A percentile compares a stretch with the other conserved stretches of the same genome.
These are phyloP conservation scores for Acronicta psi DNA, from an alignment of 2,888 invertebrate genomes.

Conservation along the genomic window DNA sequence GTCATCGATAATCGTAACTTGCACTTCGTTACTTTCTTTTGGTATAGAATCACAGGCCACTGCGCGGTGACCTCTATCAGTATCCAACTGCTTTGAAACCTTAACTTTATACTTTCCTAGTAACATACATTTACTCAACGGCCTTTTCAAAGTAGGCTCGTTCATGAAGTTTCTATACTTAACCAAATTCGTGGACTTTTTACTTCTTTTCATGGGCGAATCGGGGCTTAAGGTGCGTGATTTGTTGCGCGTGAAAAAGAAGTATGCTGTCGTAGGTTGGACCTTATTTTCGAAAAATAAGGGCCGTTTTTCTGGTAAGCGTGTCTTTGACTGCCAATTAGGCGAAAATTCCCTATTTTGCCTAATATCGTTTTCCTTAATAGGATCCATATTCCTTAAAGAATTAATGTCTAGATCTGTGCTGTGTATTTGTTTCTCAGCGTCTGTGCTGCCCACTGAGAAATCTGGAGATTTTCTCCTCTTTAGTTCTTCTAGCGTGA, in stretches of 20 bases:
- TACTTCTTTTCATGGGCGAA: slow-evolving; percentile 71
- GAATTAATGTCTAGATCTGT: slow-evolving; percentile 69
- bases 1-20: slow-evolving; percentile 56
- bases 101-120: slow-evolving; percentile 65
- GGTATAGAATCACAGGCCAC: slow-evolving; percentile 48
- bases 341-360: slow-evolving; percentile 9
- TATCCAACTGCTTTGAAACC: slow-evolving; percentile 35
- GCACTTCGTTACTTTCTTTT: slow-evolving; percentile 56
- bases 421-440: slow-evolving; percentile 69
- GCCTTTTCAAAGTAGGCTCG: slow-evolving; percentile 73
- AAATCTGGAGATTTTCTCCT: slow-evolving; percentile 51
- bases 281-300: slow-evolving; percentile 44
- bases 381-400: slow-evolving; percentile 42
- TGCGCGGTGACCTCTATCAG: slow-evolving; percentile 22
- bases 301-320: slow-evolving; percentile 13
- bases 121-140: slow-evolving; percentile 71
- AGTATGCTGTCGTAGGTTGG: slow-evolving; percentile 63
- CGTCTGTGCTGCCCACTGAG: slow-evolving; percentile 58
- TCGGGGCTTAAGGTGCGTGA: slow-evolving; percentile 5
- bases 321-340: not conserved
- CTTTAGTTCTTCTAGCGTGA: slow-evolving; percentile 34
- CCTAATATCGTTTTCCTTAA: slow-evolving; percentile 15
- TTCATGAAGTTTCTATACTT: slow-evolving; percentile 73
- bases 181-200: slow-evolving; percentile 79
- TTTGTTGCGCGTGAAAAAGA: slow-evolving; percentile 66